A percentile compares a stretch with the other conserved stretches of the same genome.
Conservation (phyloP, 2,888 invertebrate genomes). For the Nudaria mundana region DNA sequence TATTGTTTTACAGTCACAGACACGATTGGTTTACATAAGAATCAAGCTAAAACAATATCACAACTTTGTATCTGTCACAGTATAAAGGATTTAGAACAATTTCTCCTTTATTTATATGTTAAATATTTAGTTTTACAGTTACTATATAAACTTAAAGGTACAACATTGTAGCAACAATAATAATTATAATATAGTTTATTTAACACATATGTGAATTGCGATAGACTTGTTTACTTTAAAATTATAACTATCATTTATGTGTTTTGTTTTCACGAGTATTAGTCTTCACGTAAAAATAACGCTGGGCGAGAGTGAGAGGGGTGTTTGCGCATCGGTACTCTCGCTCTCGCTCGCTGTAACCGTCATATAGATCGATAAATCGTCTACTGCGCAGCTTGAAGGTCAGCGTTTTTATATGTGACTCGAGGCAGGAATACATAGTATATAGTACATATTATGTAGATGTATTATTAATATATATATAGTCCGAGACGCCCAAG, state of each 20-base stretch:
- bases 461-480: no score
- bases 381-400: no score
- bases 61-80: not conserved
- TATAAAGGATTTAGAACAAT: slow-evolving; percentile 17
- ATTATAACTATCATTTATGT: slow-evolving; percentile 11
- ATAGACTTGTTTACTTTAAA: slow-evolving; percentile 27
- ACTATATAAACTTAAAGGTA: slow-evolving; percentile 28
- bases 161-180: slow-evolving; percentile 50
- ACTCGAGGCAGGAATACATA: not conserved
- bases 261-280: not conserved
- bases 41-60: not conserved
- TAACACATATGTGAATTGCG: slow-evolving; percentile 29
- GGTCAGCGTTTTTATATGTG: no score
- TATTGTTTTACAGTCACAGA: no score
- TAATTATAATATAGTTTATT: slow-evolving; percentile 39
- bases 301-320: no score
- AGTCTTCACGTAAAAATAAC: no score
- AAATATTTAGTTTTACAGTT: slow-evolving; percentile 39
- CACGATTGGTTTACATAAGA: no score
- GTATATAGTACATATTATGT: not conserved
- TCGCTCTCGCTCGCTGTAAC: no score
- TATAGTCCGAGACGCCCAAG: no score
- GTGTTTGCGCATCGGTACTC: no score
- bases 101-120: slow-evolving; percentile 36
- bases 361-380: no score